Evolutionary conservation across 2,797 vertebrate species (phyloP).

Genomic region (Catamblyrhynchus diadema): DNA sequence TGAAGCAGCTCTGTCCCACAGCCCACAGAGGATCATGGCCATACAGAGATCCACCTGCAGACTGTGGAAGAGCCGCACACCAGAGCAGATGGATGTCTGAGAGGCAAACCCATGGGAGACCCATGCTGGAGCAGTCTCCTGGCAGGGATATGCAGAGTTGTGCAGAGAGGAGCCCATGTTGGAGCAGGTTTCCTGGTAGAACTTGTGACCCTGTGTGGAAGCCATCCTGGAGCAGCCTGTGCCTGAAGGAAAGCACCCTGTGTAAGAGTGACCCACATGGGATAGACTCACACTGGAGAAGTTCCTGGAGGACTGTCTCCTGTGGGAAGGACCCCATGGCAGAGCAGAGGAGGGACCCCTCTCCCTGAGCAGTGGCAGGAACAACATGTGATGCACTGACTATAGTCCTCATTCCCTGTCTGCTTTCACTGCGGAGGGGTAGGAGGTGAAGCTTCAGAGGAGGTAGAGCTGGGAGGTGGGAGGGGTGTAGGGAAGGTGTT

Average conservation of each 20-base stretch:
- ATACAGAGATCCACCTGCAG: neutral
- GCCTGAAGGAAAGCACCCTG: neutral
- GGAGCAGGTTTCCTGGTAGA: neutral
- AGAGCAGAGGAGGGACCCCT: neutral
- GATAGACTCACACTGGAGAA: neutral
- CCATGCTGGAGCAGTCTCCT: neutral
- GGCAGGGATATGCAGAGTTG: neutral
- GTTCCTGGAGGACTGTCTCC: neutral
- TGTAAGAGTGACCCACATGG: neutral
- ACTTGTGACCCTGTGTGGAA: neutral
- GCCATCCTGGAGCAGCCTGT: neutral
- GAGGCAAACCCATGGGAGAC: neutral
- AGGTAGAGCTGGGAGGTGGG: neutral
- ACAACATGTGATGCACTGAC: neutral
- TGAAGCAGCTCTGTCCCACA: neutral
- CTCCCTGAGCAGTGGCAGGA: neutral
- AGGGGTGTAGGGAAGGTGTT: neutral
- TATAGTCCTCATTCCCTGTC: neutral
- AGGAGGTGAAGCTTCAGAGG: neutral
- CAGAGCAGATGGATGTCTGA: neutral
- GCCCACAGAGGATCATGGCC: fast-evolving
- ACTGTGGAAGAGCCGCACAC: fast-evolving
- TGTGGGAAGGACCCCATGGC: neutral
- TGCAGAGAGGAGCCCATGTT: neutral
- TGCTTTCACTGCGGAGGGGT: neutral